These are phyloP conservation scores for Lophotis ruficrista DNA, from an alignment of 2,113 vertebrate genomes.

Conservation along the genomic window DNA sequence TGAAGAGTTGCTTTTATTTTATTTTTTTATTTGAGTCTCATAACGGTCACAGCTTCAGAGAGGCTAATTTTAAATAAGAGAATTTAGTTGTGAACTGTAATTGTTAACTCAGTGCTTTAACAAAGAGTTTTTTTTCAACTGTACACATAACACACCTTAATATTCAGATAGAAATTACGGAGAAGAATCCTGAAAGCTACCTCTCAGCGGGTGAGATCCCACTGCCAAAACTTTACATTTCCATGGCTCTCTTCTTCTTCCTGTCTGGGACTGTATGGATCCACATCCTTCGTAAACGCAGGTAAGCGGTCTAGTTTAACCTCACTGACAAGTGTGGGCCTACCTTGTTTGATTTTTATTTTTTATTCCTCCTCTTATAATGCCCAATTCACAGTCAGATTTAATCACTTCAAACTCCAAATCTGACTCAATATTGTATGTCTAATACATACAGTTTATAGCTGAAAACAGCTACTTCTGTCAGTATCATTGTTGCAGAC, in stretches of 20 bases:
- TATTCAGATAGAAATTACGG: slow-evolving; percentile 82
- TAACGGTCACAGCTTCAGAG: neutral
- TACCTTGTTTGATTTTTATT: neutral
- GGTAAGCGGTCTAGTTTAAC: slow-evolving; percentile 31
- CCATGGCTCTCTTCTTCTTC: slow-evolving; percentile 86
- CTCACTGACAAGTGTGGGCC: neutral
- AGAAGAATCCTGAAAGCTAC: slow-evolving; percentile 87
- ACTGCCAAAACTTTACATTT: slow-evolving; percentile 86
- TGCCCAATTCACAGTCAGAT: neutral
- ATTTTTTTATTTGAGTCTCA: neutral
- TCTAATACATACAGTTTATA: neutral
- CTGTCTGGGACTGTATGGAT: slow-evolving; percentile 83
- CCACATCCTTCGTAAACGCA: slow-evolving; percentile 83
- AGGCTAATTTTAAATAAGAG: neutral
- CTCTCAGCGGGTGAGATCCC: slow-evolving; percentile 89
- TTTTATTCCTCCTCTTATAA: neutral
- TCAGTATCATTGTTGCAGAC: neutral
- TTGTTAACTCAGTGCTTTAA: neutral
- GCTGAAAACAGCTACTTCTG: neutral
- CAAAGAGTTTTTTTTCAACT: neutral
- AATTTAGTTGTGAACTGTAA: neutral
- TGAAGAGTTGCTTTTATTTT: neutral
- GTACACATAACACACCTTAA: neutral
- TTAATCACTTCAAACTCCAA: neutral
- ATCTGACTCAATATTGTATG: neutral